These are phyloP conservation scores for Hylyphantes graminicola DNA, from an alignment of 1,140 invertebrate species.

Conservation along the genomic window DNA sequence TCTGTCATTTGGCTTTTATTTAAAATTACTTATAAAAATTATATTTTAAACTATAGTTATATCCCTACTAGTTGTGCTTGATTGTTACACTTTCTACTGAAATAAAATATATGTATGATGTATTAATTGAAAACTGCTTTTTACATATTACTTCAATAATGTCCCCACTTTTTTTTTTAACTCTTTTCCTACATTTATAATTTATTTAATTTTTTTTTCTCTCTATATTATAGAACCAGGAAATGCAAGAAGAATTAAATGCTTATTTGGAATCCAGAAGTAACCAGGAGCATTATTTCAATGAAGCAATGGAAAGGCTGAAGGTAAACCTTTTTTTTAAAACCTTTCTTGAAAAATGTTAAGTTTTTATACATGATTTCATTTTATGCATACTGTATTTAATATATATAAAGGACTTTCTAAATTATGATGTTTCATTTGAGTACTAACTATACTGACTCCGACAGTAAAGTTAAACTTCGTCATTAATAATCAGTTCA, in stretches of 20 bases:
- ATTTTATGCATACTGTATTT: neutral
- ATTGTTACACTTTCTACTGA: too few relatives aligned
- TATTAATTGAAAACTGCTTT: too few relatives aligned
- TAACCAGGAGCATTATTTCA: conserved; percentile 30
- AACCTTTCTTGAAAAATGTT: neutral
- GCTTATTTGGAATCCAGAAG: neutral
- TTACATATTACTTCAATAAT: neutral
- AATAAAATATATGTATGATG: too few relatives aligned
- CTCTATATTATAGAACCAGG: conserved; percentile 30
- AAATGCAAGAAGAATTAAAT: neutral
- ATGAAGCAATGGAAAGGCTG: conserved; percentile 16
- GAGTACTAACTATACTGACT: neutral
- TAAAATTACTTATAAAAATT: neutral
- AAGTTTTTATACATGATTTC: neutral
- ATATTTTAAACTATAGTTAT: neutral
- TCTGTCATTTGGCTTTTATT: neutral
- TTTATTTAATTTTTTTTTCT: neutral
- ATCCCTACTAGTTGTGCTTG: neutral
- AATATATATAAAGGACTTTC: neutral
- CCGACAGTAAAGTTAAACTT: neutral
- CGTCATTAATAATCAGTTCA: neutral
- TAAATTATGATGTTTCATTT: neutral
- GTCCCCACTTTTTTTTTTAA: neutral
- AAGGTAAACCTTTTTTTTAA: conserved; percentile 9
- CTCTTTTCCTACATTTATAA: neutral